Conservation (phyloP, 2,113 vertebrate genomes). For the Dinomys branickii region DNA sequence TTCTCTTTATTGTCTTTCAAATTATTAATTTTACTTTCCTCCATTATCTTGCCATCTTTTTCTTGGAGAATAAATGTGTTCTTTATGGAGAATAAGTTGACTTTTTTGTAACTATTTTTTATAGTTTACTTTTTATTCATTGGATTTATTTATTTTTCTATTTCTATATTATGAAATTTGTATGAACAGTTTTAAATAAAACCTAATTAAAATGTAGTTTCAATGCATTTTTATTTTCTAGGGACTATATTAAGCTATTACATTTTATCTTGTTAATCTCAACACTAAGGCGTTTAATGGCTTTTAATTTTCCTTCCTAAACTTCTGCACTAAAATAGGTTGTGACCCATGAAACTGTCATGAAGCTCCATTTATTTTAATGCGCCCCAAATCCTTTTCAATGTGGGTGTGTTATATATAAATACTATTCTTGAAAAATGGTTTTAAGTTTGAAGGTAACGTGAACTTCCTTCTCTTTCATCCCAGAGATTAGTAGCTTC, state of each 20-base stretch:
- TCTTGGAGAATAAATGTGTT: conserved; percentile 10
- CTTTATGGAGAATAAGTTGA: neutral
- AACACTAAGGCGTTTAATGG: neutral
- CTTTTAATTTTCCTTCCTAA: neutral
- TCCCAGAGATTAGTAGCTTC: neutral
- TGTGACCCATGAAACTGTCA: conserved; percentile 14
- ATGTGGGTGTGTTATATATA: neutral
- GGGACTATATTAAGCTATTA: neutral
- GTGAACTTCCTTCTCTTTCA: neutral
- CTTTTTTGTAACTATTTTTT: neutral
- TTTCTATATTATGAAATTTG: neutral
- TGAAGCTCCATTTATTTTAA: neutral
- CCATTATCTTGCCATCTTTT: neutral
- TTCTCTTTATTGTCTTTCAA: conserved; percentile 3
- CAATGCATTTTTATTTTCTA: conserved; percentile 3
- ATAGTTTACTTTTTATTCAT: conserved; percentile 4
- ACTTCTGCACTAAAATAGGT: neutral
- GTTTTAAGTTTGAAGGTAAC: neutral
- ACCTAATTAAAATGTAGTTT: neutral
- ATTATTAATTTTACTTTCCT: neutral
- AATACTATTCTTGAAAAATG: neutral
- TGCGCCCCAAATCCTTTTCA: neutral
- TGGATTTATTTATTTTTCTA: conserved; percentile 12
- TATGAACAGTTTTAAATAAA: neutral
- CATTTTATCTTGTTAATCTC: neutral